Evolutionary conservation across 2,797 vertebrate genomes (phyloP).

Genomic region (Falco concolor): DNA sequence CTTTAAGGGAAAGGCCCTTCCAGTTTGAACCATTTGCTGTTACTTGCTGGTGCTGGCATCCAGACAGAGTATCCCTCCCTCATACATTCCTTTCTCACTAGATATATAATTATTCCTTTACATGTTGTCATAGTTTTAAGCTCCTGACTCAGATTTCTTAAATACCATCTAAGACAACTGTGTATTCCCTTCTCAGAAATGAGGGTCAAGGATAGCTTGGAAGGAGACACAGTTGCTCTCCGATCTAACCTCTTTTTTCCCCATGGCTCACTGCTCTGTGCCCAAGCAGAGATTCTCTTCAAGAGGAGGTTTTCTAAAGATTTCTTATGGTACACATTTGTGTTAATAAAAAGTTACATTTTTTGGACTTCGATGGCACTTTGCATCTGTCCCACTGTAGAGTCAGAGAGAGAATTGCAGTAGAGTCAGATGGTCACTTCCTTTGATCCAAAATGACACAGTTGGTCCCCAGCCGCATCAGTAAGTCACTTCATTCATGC

Average conservation of each 20-base stretch:
- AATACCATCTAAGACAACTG: conserved; percentile 53
- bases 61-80: conserved; percentile 49
- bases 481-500: not conserved
- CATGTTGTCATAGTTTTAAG: conserved; percentile 53
- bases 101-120: conserved; percentile 57
- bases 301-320: not conserved
- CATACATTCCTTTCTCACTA: conserved; percentile 56
- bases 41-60: conserved; percentile 36
- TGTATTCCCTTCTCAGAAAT: not conserved
- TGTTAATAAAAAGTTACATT: not conserved
- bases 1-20: conserved; percentile 10
- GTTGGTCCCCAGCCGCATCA: not conserved
- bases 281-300: not conserved
- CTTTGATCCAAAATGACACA: not conserved
- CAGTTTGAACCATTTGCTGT: conserved; percentile 42
- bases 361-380: not conserved
- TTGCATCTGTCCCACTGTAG: not conserved
- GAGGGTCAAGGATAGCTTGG: not conserved
- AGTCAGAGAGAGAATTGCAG: accelerated
- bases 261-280: not conserved
- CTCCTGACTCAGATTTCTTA: conserved; percentile 54
- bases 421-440: not conserved
- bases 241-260: not conserved
- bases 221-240: not conserved
- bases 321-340: not conserved